Conservation (phyloP, 2,888 invertebrate species). For the Tribolium freemani region DNA sequence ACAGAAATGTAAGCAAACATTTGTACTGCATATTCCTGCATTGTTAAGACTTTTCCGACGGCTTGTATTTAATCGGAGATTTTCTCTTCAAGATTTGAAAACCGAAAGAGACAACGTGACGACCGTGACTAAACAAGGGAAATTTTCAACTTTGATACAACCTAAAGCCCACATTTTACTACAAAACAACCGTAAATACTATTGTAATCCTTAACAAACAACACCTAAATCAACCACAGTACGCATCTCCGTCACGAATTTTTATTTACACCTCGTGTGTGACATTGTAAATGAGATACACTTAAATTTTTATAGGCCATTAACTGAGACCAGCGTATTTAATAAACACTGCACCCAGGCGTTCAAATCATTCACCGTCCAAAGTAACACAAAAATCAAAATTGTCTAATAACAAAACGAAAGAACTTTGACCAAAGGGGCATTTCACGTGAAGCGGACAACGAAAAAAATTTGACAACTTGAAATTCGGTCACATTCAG, state of each 20-base stretch:
- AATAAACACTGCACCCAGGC: conserved; percentile 35
- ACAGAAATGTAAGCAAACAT: background rate
- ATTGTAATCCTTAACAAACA: conserved; percentile 45
- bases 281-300: conserved; percentile 50
- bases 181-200: conserved; percentile 44
- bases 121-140: background rate
- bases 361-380: background rate
- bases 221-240: conserved; percentile 40
- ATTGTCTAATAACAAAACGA: too few relatives aligned
- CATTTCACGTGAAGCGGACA: too few relatives aligned
- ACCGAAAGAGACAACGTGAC: background rate
- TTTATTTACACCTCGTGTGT: conserved; percentile 48
- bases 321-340: conserved; percentile 42
- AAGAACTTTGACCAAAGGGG: too few relatives aligned
- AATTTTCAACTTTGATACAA: conserved; percentile 15
- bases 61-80: background rate
- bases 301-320: conserved; percentile 49
- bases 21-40: background rate
- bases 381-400: too few relatives aligned
- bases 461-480: too few relatives aligned
- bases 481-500: too few relatives aligned
- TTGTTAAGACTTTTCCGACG: background rate
- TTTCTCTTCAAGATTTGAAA: background rate
- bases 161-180: conserved; percentile 39
- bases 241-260: conserved; percentile 36